A percentile compares a stretch with the other conserved stretches of the same genome.
Conservation (phyloP, 30 jellyfish, hydroid and myxozoan species). For the Turritopsis rubra region DNA sequence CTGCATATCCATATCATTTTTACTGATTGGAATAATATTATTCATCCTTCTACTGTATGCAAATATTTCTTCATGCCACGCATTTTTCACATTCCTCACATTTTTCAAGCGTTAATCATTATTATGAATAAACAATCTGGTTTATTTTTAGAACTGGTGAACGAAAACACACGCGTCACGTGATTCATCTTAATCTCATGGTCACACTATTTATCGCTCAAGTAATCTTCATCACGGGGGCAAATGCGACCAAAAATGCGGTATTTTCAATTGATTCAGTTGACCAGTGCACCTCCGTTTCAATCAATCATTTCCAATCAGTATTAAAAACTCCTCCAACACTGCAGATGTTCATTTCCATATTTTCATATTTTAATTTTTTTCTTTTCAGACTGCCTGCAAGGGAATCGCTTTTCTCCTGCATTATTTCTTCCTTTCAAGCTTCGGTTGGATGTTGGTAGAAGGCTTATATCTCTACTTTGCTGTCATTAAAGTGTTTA, state of each 20-base stretch:
- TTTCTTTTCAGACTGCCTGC: slow-evolving; percentile 18
- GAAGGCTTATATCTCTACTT: slow-evolving; percentile 32
- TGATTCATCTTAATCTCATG: slow-evolving; percentile 26
- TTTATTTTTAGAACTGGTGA: slow-evolving; percentile 21
- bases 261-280: neutral
- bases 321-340: neutral
- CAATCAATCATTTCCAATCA: neutral
- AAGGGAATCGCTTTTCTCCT: slow-evolving; percentile 24
- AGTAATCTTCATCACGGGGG: slow-evolving; percentile 20
- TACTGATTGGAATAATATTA: slow-evolving; percentile 23
- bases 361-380: too few species aligned
- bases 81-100: neutral
- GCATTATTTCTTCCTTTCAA: slow-evolving; percentile 30
- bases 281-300: neutral
- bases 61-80: neutral
- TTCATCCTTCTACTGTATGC: slow-evolving; percentile 18
- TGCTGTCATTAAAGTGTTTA: slow-evolving; percentile 21
- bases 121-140: neutral
- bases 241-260: slow-evolving; percentile 13
- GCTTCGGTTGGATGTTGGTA: slow-evolving; percentile 41
- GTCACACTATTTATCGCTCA: slow-evolving; percentile 22
- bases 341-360: neutral
- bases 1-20: slow-evolving; percentile 17
- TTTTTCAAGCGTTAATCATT: neutral
- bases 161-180: slow-evolving; percentile 26